These are phyloP conservation scores for Phylloscopus whistleri DNA, from an alignment of 2,113 vertebrate genomes.

Conservation along the genomic window DNA sequence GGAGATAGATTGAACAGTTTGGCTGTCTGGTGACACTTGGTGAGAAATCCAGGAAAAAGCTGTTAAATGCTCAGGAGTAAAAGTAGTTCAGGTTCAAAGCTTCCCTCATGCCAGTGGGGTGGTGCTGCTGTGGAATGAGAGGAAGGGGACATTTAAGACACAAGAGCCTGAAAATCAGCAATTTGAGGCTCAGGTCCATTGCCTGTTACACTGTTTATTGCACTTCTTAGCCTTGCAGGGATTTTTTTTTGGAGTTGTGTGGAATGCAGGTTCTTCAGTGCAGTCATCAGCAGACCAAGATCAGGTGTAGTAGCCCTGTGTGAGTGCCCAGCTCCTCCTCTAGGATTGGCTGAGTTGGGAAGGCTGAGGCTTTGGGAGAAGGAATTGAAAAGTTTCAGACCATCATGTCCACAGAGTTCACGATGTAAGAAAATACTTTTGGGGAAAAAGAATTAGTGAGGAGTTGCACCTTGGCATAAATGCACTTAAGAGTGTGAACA, in stretches of 20 bases:
- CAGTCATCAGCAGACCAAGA: background rate
- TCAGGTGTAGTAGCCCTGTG: background rate
- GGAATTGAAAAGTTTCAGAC: background rate
- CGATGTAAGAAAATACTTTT: background rate
- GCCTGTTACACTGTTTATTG: background rate
- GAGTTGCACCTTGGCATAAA: background rate
- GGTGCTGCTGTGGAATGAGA: background rate
- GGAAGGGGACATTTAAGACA: background rate
- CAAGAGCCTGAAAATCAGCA: background rate
- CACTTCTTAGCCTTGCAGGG: background rate
- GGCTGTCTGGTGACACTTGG: background rate
- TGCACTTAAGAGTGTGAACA: background rate
- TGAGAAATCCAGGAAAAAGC: background rate
- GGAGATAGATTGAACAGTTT: background rate
- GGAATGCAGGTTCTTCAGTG: background rate
- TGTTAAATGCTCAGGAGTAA: conserved; percentile 48
- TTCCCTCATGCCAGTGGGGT: background rate
- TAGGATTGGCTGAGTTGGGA: background rate
- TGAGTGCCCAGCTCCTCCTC: background rate
- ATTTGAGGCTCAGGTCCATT: background rate
- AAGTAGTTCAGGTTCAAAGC: background rate
- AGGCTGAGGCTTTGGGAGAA: background rate
- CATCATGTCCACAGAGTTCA: background rate
- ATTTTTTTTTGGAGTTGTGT: background rate
- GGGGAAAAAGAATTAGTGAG: background rate